These are phyloP conservation scores for Pedetes capensis DNA, from an alignment of 2,113 vertebrate species.

Conservation along the genomic window DNA sequence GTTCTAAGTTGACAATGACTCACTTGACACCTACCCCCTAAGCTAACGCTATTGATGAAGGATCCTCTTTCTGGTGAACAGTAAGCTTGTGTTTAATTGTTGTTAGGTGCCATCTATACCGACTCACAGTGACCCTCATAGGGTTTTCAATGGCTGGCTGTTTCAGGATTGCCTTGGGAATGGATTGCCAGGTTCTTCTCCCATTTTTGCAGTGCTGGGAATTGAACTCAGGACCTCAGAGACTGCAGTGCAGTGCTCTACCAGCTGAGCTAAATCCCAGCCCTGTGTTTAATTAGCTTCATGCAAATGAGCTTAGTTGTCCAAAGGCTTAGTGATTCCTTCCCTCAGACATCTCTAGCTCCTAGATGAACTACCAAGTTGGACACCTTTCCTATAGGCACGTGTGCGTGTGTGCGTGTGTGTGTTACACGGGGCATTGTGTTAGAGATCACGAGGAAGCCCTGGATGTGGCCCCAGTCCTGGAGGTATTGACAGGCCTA, in stretches of 20 bases:
- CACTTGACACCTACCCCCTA: neutral
- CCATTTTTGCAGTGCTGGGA: too few species aligned
- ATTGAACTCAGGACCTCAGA: too few species aligned
- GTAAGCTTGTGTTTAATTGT: conserved; percentile 57
- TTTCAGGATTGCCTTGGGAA: too few species aligned
- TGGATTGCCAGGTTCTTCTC: too few species aligned
- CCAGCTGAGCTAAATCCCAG: too few species aligned
- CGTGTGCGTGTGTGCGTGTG: neutral
- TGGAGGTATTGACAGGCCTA: neutral
- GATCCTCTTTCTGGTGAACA: conserved; percentile 38
- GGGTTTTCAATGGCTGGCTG: too few species aligned
- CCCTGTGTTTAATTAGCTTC: conserved; percentile 60
- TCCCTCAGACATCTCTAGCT: neutral
- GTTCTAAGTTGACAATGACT: neutral
- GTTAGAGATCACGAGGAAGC: neutral
- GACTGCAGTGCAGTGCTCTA: too few species aligned
- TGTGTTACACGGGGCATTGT: neutral
- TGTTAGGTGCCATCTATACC: too few species aligned
- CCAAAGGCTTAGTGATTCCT: neutral
- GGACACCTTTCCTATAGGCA: neutral
- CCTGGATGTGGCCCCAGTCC: neutral
- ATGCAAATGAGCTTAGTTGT: conserved; percentile 40
- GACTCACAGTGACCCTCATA: too few species aligned
- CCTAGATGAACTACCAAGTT: neutral
- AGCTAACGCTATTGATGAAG: conserved; percentile 36